phyloP scores from a whole-genome alignment of 2,113 vertebrate species.

The mouse (Mus musculus) region DNA sequence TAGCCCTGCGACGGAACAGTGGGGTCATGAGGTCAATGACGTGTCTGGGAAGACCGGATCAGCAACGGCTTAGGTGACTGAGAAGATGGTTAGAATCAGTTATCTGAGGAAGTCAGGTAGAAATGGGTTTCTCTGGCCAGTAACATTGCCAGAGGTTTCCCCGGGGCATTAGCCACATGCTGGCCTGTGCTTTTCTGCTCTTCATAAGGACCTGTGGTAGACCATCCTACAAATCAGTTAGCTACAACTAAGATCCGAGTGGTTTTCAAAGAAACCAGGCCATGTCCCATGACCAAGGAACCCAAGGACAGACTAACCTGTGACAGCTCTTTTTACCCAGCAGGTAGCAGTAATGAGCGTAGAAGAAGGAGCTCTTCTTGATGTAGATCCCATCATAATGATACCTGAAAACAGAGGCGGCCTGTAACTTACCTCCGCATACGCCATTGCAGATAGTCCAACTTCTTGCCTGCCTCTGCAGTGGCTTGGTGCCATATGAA shows the following conservation, averaged over 20 bases:
- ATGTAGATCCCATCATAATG: slow-evolving; percentile 85
- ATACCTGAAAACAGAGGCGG: slow-evolving; percentile 75
- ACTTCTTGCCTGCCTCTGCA: too few relatives aligned
- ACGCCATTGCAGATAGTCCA: neutral
- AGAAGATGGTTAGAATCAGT: neutral
- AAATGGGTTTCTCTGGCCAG: neutral
- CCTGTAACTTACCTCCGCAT: neutral
- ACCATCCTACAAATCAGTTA: neutral
- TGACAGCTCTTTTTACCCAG: slow-evolving; percentile 73
- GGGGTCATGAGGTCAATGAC: neutral
- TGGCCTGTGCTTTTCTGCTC: neutral
- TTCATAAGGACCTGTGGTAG: neutral
- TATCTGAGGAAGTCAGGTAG: neutral
- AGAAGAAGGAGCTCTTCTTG: slow-evolving; percentile 85
- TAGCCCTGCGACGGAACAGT: rapidly evolving
- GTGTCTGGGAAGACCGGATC: neutral
- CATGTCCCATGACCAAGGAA: neutral
- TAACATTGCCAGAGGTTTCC: neutral
- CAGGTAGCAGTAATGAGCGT: slow-evolving; percentile 82
- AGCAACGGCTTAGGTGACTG: neutral
- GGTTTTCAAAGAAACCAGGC: neutral
- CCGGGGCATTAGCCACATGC: neutral
- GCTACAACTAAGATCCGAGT: neutral
- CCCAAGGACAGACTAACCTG: slow-evolving; percentile 78
- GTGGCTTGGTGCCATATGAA: neutral